Evolutionary conservation across 2,888 invertebrate genomes (phyloP), one percentile per base, ranked within the genome.

Genomic region (Pyrocoelia pectoralis): DNA sequence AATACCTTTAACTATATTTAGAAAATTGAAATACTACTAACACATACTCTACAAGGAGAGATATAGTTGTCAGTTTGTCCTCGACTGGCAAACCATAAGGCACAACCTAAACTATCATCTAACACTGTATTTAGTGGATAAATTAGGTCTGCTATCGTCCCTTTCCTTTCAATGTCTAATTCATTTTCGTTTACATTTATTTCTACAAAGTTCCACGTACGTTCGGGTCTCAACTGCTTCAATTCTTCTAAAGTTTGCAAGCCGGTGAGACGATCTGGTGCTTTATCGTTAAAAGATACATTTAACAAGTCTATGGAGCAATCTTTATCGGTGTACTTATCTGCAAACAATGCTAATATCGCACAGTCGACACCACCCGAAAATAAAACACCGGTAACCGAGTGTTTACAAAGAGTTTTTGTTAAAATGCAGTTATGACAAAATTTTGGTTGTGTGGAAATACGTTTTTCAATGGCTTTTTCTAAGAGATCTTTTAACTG

Each of bases 291-390:
- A 83, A 98, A 98, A 13, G 97, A 94, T n/a, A 98, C 95, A 85
- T 98, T 98, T 28, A 97, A 84, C 14, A 98, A 86, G 79, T 98
- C 97, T 72, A 98, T 94, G 15, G 90, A 84, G 75, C 92, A 89
- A 53, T 84, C 75, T 61, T 74, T 73, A 0, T 87, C 82, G 13
- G 92, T 81, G 81, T 85, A 90, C 82, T 88, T 87, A 77, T 95
- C 86, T 5, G 92, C 90, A 49, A 97, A 76, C 49, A 89, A 84
- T 19, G 98, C 93, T 69, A 99, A 81, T 71, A 98, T 87, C n/a
- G 96, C 89, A 63, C 97, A 98, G 82, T 99, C 99, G 38, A 99
- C 84, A 12, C 98, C 98, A 40, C 98, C 99, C 67, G 98, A 98
- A 84, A 98, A 98, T 69, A 97, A 83, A 59, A 99, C 83, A 43